phyloP scores from a whole-genome alignment of 2,113 vertebrate species.

The Rhinoderma darwinii region DNA sequence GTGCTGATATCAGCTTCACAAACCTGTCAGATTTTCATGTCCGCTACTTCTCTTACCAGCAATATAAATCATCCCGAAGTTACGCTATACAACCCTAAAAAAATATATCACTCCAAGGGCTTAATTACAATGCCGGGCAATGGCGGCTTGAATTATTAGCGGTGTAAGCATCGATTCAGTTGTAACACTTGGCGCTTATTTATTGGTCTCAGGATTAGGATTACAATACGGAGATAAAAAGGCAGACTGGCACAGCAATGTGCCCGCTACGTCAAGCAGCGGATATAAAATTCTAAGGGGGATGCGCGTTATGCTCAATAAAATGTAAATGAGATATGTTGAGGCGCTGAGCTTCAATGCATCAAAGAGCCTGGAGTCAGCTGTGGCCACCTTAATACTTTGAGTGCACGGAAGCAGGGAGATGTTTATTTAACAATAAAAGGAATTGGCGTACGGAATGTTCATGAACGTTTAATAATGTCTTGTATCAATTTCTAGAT shows the following conservation, averaged over 20 bases:
- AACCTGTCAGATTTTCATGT: not conserved
- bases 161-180: constrained; percentile 45
- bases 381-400: constrained; percentile 6
- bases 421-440: constrained; percentile 30
- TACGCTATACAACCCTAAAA: constrained; percentile 44
- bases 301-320: constrained; percentile 8
- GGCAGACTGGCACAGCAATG: constrained; percentile 36
- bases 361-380: constrained; percentile 1
- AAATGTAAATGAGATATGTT: constrained; percentile 44
- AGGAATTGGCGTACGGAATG: not conserved
- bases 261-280: not conserved
- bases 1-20: not conserved
- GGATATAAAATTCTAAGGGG: constrained; percentile 41
- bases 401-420: constrained; percentile 9
- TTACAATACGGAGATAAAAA: constrained; percentile 53
- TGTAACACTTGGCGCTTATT: constrained; percentile 39
- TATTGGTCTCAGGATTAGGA: constrained; percentile 58
- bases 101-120: constrained; percentile 54
- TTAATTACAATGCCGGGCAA: constrained; percentile 51
- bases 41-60: not conserved
- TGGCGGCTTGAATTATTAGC: constrained; percentile 50
- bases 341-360: constrained; percentile 24
- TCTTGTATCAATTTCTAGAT: constrained; percentile 7
- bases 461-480: not conserved
- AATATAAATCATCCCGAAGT: constrained; percentile 43